Percentiles rank a stretch among this genome's conserved stretches.
These are phyloP conservation scores for Theretra japonica DNA, from an alignment of 2,888 invertebrate genomes.

Conservation along the genomic window DNA sequence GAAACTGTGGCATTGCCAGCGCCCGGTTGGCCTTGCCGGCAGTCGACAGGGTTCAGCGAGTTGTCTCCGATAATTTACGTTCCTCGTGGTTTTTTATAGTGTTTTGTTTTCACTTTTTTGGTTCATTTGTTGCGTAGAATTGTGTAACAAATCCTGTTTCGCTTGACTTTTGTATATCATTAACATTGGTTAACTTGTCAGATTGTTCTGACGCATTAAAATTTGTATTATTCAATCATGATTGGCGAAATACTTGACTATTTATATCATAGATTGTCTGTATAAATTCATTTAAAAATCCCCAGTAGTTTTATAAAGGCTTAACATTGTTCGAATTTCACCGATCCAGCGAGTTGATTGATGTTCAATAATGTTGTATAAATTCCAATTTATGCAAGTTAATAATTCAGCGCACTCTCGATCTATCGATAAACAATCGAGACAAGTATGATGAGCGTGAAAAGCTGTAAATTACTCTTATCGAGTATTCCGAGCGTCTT, in stretches of 20 bases:
- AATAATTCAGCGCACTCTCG: slow-evolving; percentile 12
- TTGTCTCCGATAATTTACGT: not conserved
- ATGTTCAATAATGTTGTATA: slow-evolving; percentile 4
- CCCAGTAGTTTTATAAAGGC: not conserved
- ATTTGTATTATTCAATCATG: no score
- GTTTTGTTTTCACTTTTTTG: not conserved
- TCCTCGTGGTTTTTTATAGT: not conserved
- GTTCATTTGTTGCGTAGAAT: not conserved
- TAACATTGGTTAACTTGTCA: no score
- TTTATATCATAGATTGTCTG: not conserved
- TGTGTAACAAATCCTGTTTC: not conserved
- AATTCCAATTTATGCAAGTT: not conserved
- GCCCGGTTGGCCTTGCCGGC: slow-evolving; percentile 12
- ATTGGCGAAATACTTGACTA: no score
- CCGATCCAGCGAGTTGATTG: not conserved
- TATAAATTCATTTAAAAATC: not conserved
- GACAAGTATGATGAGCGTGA: slow-evolving; percentile 2
- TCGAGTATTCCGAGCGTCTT: not conserved
- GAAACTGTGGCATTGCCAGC: slow-evolving; percentile 18
- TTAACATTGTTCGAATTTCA: not conserved
- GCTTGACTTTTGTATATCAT: no score
- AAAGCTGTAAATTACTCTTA: slow-evolving; percentile 18
- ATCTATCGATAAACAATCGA: slow-evolving; percentile 16
- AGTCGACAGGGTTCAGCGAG: not conserved
- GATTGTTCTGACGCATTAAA: no score